phyloP scores from a whole-genome alignment of 2,113 vertebrate species.

The Chloropsis hardwickii region DNA sequence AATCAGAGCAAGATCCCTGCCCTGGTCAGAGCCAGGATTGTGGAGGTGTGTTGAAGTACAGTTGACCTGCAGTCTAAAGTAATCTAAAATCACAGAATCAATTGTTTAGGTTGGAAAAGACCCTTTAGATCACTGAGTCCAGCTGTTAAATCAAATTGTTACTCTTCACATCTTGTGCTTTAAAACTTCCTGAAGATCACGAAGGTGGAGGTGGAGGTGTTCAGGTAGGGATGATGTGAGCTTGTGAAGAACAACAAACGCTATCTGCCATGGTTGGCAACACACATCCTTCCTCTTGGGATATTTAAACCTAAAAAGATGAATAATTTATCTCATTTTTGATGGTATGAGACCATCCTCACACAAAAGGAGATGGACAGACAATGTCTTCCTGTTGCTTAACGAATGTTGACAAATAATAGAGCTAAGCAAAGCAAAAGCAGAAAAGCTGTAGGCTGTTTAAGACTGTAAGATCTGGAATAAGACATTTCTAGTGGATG shows the following conservation, averaged over 20 bases:
- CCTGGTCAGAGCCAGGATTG: background rate
- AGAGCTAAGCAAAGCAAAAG: background rate
- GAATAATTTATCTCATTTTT: background rate
- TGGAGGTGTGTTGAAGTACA: background rate
- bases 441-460: background rate
- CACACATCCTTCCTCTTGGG: background rate
- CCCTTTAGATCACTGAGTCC: background rate
- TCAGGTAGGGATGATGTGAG: background rate
- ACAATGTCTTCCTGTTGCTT: background rate
- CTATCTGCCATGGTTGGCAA: fast-evolving
- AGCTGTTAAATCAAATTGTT: background rate
- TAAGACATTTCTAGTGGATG: background rate
- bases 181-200: background rate
- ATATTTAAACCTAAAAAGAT: background rate
- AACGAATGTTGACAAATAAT: background rate
- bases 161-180: background rate
- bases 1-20: background rate
- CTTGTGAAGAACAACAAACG: background rate
- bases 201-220: background rate
- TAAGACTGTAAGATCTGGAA: background rate
- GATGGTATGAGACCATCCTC: background rate
- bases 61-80: background rate
- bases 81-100: background rate
- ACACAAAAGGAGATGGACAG: background rate
- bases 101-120: background rate